phyloP scores from a whole-genome alignment of 1,140 invertebrate genomes.

The Druon quercuslanigerum region DNA sequence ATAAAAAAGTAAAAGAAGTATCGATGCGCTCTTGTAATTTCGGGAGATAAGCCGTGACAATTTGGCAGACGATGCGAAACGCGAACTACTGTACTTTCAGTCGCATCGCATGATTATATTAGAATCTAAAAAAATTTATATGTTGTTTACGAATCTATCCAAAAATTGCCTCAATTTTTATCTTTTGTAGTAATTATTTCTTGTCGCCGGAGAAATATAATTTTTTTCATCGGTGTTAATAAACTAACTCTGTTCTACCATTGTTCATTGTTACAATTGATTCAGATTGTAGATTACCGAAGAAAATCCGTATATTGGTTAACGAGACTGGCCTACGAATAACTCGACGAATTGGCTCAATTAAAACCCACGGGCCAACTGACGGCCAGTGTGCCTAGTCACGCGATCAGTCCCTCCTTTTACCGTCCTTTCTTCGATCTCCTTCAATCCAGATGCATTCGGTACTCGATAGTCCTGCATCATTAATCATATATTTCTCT shows the following conservation, averaged over 20 bases:
- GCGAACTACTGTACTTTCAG: constrained; percentile 14
- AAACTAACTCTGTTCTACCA: background rate
- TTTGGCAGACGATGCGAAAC: constrained; percentile 53
- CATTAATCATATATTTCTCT: constrained; percentile 67
- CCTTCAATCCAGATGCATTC: constrained; percentile 58
- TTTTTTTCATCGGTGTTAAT: background rate
- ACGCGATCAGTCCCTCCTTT: constrained; percentile 61
- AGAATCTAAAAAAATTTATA: background rate
- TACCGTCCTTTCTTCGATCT: constrained; percentile 61
- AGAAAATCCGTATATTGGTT: constrained; percentile 66
- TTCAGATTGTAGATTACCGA: constrained; percentile 59
- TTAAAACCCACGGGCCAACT: constrained; percentile 63
- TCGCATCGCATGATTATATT: background rate
- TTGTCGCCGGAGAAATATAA: background rate
- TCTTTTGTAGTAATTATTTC: too few species aligned
- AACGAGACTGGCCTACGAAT: constrained; percentile 64
- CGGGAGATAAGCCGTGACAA: constrained; percentile 54
- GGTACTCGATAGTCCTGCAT: constrained; percentile 57
- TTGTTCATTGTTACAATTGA: constrained; percentile 15
- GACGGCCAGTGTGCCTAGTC: constrained; percentile 60
- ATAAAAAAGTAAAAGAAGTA: constrained; percentile 55
- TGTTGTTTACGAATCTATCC: too few species aligned
- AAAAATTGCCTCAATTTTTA: too few species aligned
- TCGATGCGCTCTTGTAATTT: constrained; percentile 46
- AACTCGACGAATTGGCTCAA: constrained; percentile 64